Evolutionary conservation across 2,888 invertebrate genomes (phyloP).

Genomic region (Drosophila lacicola): DNA sequence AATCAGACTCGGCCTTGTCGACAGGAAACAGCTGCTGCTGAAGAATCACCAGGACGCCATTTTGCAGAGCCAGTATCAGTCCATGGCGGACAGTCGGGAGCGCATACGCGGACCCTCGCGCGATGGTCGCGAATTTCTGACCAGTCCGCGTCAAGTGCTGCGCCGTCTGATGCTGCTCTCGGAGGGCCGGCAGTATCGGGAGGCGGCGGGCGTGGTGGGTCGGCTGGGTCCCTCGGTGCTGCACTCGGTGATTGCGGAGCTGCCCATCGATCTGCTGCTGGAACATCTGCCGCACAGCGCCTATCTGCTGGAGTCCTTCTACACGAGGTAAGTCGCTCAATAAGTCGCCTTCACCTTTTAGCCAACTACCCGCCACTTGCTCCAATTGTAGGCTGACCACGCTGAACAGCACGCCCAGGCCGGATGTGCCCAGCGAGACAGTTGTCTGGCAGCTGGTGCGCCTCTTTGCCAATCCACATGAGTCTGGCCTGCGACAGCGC

Average conservation of each 20-base stretch:
- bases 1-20: conserved; percentile 45
- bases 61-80: conserved; percentile 39
- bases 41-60: conserved; percentile 81
- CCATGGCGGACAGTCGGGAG: conserved; percentile 90
- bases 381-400: conserved; percentile 82
- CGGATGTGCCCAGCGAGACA: conserved; percentile 90
- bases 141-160: conserved; percentile 89
- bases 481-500: conserved; percentile 88
- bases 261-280: conserved; percentile 94
- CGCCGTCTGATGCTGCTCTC: conserved; percentile 91
- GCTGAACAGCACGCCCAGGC: conserved; percentile 86
- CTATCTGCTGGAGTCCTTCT: conserved; percentile 93
- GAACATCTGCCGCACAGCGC: conserved; percentile 95
- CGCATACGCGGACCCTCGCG: conserved; percentile 89
- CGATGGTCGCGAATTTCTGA: conserved; percentile 87
- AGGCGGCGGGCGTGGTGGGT: conserved; percentile 93
- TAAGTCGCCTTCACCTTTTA: no score
- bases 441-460: conserved; percentile 95
- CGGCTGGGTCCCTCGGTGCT: conserved; percentile 92
- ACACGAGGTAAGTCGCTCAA: conserved; percentile 87
- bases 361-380: not conserved
- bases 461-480: conserved; percentile 88
- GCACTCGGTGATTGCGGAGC: conserved; percentile 90
- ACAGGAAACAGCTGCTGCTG: conserved; percentile 79
- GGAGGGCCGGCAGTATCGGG: conserved; percentile 95